phyloP scores from a whole-genome alignment of 2,113 vertebrate genomes.

The Equus quagga region DNA sequence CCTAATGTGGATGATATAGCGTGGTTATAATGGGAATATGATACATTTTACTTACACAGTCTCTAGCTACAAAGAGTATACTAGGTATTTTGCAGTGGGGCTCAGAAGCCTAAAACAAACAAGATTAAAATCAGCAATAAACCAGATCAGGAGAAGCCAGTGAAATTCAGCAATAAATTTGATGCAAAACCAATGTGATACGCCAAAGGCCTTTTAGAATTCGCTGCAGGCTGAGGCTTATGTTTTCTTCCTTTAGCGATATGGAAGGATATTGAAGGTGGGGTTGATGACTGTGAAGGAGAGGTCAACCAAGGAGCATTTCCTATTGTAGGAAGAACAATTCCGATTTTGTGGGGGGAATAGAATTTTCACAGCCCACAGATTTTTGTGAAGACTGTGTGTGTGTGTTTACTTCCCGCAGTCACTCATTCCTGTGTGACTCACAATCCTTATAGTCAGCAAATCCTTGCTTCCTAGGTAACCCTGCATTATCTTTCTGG shows the following conservation, averaged over 20 bases:
- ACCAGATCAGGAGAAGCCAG: slow-evolving; percentile 71
- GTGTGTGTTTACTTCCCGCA: neutral
- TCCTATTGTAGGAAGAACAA: neutral
- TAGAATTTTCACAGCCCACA: neutral
- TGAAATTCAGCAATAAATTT: slow-evolving; percentile 74
- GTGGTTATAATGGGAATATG: slow-evolving; percentile 53
- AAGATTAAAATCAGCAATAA: slow-evolving; percentile 84
- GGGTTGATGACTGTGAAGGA: neutral
- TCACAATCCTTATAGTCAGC: neutral
- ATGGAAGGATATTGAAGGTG: neutral
- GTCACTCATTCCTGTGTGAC: neutral
- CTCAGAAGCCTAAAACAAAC: slow-evolving; percentile 76
- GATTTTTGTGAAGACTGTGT: neutral
- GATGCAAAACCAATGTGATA: slow-evolving; percentile 61
- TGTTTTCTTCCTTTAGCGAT: slow-evolving; percentile 40
- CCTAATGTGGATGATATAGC: slow-evolving; percentile 60
- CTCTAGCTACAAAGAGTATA: slow-evolving; percentile 64
- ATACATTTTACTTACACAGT: slow-evolving; percentile 71
- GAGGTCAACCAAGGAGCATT: slow-evolving; percentile 20
- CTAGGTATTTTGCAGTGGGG: slow-evolving; percentile 66
- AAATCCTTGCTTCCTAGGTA: neutral
- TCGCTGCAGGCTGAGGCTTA: slow-evolving; percentile 11
- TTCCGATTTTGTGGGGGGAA: neutral
- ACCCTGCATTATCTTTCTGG: neutral
- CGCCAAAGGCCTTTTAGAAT: slow-evolving; percentile 61